Evolutionary conservation across 2,797 vertebrate genomes (phyloP), one percentile per base, ranked within the genome.

Genomic region (Acanthis flammea): DNA sequence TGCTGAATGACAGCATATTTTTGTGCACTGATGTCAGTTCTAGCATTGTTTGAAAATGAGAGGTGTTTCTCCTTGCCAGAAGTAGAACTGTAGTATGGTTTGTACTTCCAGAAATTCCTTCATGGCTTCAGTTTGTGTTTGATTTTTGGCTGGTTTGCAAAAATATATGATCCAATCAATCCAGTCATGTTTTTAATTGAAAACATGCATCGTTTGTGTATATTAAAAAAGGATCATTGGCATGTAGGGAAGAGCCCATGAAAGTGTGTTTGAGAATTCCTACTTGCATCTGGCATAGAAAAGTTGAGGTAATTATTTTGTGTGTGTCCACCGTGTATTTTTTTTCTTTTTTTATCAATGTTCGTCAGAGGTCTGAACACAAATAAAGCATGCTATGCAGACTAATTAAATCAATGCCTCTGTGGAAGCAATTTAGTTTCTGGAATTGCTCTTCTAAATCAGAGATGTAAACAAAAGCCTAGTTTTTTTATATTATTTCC

Each of bases 371-470:
- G 30, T 78, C 79, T 31, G 10, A 92, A 82, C 60, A 72, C 85
- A 94, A 96, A 91, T 61, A 87, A 79, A 92, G 73, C 6, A 4
- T 74, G 70, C 85, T 91, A 30, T 93, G 91, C 55, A 31, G 54
- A 80, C 92, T 96, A 94, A 97, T 97, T 96, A 94, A 96, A 97
- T 80, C 94, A 94, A 9, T 94, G 78, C 82, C 85, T 91, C 81
- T 78, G 74, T 97, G 93, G 83, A 96, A 94, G 93, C 80, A 85
- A 66, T 84, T 94, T 85, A 25, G 83, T 97, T 97, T 97, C 95
- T 97, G 96, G 93, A 96, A 95, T 77, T 94, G 91, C 83, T 96
- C 76, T 95, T 92, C 84, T 96, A 95, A 96, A 97, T 91, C 92
- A 89, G 53, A 88, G 89, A 93, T 95, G 66, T 95, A 96, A 97